These are phyloP conservation scores for Hydrocynus forskahlii DNA, from an alignment of 2,797 vertebrate species.

Conservation along the genomic window DNA sequence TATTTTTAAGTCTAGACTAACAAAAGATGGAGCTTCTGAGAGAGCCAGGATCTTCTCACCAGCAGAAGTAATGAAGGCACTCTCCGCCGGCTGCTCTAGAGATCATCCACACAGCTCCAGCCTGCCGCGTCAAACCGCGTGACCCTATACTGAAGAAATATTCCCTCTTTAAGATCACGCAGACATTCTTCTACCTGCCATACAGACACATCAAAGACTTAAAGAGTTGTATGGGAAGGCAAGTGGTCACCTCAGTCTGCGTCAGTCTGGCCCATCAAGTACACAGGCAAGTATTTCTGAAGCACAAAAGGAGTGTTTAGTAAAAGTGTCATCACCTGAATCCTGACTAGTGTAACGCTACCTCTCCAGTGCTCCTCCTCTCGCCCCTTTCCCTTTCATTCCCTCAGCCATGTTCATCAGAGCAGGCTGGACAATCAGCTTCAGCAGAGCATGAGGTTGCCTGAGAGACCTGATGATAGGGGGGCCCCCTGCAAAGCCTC, in stretches of 20 bases:
- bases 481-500: slow-evolving; percentile 60
- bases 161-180: slow-evolving; percentile 11
- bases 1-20: neutral
- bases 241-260: slow-evolving; percentile 36
- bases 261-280: slow-evolving; percentile 59
- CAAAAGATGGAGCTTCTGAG: neutral
- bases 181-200: neutral
- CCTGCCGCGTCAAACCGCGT: neutral
- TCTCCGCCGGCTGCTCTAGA: neutral
- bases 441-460: slow-evolving; percentile 70
- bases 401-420: slow-evolving; percentile 58
- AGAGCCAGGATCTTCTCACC: slow-evolving; percentile 5
- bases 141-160: neutral
- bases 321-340: slow-evolving; percentile 76
- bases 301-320: slow-evolving; percentile 60
- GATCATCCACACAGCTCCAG: neutral
- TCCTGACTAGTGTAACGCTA: slow-evolving; percentile 75
- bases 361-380: slow-evolving; percentile 59
- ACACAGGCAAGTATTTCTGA: slow-evolving; percentile 39
- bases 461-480: slow-evolving; percentile 62
- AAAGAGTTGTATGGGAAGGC: neutral
- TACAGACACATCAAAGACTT: neutral
- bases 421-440: slow-evolving; percentile 66
- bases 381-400: slow-evolving; percentile 53
- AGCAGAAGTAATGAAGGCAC: neutral